These are phyloP conservation scores for Eleginops maclovinus DNA, from an alignment of 2,113 vertebrate species.

Conservation along the genomic window DNA sequence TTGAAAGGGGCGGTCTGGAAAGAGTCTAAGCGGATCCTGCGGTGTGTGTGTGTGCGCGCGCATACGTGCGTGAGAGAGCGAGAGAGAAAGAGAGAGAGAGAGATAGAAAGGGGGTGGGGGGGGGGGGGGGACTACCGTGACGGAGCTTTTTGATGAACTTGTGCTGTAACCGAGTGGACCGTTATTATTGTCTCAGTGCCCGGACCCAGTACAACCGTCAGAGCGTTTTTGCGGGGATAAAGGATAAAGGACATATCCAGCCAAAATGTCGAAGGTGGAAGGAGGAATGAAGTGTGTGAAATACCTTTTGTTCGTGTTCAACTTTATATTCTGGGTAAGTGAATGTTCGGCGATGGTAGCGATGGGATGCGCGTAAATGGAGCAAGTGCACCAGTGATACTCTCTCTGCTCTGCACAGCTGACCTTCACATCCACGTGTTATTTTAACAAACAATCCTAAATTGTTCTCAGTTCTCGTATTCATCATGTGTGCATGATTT, in stretches of 20 bases:
- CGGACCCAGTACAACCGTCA: background rate
- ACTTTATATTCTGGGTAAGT: constrained; percentile 97
- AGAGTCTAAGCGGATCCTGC: constrained; percentile 68
- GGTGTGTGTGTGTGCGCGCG: constrained; percentile 34
- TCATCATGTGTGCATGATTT: background rate
- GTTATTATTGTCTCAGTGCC: constrained; percentile 58
- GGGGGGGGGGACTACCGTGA: constrained; percentile 25
- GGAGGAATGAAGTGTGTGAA: constrained; percentile 93
- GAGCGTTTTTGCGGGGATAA: constrained; percentile 18
- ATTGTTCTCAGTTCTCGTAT: background rate
- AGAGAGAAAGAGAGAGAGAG: background rate
- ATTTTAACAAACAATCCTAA: constrained; percentile 7
- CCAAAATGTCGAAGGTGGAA: constrained; percentile 88
- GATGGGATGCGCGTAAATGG: constrained; percentile 36
- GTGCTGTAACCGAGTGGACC: constrained; percentile 40
- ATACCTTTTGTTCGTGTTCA: constrained; percentile 93
- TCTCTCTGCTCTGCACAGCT: background rate
- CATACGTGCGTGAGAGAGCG: background rate
- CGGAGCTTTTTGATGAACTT: constrained; percentile 37
- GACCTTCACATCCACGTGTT: constrained; percentile 33
- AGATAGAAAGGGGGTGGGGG: constrained; percentile 44
- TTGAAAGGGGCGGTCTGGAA: constrained; percentile 84
- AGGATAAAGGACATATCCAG: constrained; percentile 15
- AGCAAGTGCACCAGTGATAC: constrained; percentile 60
- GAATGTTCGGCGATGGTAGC: background rate